Percentiles rank a stretch among this genome's conserved stretches.
Evolutionary conservation across 2,797 vertebrate genomes (phyloP).

Genomic region (Squalus acanthias): DNA sequence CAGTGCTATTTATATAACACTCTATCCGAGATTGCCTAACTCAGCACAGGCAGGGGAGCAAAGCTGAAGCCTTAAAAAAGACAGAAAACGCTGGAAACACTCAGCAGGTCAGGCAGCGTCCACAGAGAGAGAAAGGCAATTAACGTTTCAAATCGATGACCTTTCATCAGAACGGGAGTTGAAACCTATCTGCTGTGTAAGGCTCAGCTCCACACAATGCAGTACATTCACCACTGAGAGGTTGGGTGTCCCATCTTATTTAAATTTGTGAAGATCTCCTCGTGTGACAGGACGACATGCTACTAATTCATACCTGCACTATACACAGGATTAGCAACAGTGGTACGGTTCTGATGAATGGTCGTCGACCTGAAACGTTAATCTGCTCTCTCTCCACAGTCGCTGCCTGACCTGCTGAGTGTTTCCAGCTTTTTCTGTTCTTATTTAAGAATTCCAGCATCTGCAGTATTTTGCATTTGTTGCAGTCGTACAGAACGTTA

Average conservation of each 20-base stretch:
- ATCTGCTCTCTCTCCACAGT: no score
- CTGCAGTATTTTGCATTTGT: no score
- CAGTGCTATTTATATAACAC: not conserved
- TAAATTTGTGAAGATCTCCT: not conserved
- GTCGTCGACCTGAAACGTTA: not conserved
- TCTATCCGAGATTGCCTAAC: not conserved
- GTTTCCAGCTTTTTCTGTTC: no score
- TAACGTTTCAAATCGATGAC: not conserved
- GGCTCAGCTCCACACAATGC: not conserved
- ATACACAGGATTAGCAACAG: no score
- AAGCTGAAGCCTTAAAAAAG: not conserved
- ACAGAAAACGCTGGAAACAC: not conserved
- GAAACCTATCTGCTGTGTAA: not conserved
- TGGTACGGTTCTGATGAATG: not conserved
- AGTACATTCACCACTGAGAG: not conserved
- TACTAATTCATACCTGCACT: not conserved
- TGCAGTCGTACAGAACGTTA: no score
- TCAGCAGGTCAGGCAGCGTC: not conserved
- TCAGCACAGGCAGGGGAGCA: not conserved
- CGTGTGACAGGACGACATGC: not conserved
- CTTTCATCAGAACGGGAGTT: not conserved
- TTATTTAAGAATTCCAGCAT: no score
- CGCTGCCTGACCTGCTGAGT: no score
- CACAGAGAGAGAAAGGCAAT: not conserved
- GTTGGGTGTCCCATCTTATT: not conserved